Evolutionary conservation across 2,888 invertebrate species (phyloP), one percentile per base, ranked within the genome.

Genomic region (Morinoia aosen): DNA sequence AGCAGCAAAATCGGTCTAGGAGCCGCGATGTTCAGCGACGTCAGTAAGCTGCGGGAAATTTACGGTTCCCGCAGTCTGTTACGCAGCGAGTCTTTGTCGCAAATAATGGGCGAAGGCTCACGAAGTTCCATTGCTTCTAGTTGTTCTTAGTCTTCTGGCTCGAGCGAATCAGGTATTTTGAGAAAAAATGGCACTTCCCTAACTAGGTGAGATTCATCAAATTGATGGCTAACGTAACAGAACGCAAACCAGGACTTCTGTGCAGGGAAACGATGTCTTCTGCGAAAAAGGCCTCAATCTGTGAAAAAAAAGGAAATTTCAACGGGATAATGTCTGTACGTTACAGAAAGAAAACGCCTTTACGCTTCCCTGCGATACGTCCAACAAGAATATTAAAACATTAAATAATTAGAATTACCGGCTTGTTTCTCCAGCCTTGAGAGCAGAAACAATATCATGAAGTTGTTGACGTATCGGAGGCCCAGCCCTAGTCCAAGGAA

Each of bases 1-100:
- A 93, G 93, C 58, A 33, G 57, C 19, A 93, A 93, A 93, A 57
- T 93, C 58, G 93, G 57, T 93, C 25, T 58, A 2, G 93, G 93
- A 11, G 90, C 33, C 58, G 93, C 48, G 8, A 56, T 93, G 57
- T 56, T 93, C 93, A 93, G 93, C n/a, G 93, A 93, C 58, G 57
- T 93, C 12, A 19, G 25, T 33, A 57, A 93, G 57, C n/a, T 58
- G 11, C 12, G 39, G 33, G 57, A 93, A 93, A 93, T 93, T 93
- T 93, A 93, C 33, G 57, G 93, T 16, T 48, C 90, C 40, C 90
- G 90, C 90, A 90, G 39, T 90, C 19, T 2, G 19, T 16, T 33
- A 33, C 76, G 33, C 33, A 76, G 14, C 14, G 76, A 16, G 76
- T 76, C 76, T 76, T 33, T 33, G 76, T 76, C 76, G 33, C 76